Base-by-base conservation (phyloP, 2,113 vertebrate genomes). In the Pipa parva region DNA sequence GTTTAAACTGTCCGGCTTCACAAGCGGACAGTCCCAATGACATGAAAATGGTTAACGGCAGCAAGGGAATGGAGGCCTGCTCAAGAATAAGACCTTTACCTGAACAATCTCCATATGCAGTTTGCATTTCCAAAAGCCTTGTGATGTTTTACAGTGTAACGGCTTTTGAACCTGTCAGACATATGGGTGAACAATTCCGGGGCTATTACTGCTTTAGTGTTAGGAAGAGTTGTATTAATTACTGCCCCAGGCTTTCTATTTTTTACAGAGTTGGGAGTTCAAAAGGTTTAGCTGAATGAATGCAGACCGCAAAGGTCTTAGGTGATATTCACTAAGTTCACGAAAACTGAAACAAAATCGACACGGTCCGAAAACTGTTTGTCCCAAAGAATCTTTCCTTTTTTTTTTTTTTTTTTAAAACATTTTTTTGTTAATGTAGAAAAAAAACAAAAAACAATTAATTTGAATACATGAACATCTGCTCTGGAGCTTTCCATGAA, bases 21-120 rank as follows among this genome's bases (percentile, higher is more conserved):
- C 56, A 68, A 39, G 65, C 52, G 46, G 65, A 59, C 31, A 52
- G 65, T 45, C 33, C 37, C 31, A 21, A 17, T 69, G 65, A 60
- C 49, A 69, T 42, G 65, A 45, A 60, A 60, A 67, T 36, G 36
- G 65, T 18, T 60, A 42, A 28, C 57, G 54, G 57, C 57, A 69
- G 13, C 20, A 33, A 29, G 24, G 42, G 10, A 17, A 37, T 20
- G 37, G 17, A 15, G 22, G 64, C 31, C 45, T 59, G 24, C 28
- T 13, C 15, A 11, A 33, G 29, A 22, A 20, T 26, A 20, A 13
- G 49, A 17, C 46, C 42, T 17, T 51, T 21, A 51, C 6, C 15
- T 25, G 27, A 17, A 48, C 28, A 18, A 9, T 24, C 21, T 21
- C 22, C 45, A n/a, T 17, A 25, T 67, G 29, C 24, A 20, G 33